Evolutionary conservation across 2,888 invertebrate genomes (phyloP), one percentile per base, ranked within the genome.

Genomic region (Vanessa cardui): DNA sequence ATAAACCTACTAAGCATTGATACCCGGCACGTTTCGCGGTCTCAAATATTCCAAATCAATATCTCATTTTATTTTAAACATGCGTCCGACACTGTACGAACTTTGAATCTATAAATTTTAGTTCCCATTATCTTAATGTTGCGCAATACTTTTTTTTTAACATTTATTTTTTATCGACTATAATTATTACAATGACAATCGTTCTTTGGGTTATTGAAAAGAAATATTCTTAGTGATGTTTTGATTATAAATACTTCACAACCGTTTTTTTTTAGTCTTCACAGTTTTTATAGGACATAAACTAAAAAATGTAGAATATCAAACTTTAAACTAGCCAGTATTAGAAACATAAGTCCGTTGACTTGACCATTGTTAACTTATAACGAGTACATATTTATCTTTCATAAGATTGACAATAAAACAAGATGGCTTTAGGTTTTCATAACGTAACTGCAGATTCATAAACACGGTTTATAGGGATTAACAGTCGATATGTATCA

Each of bases 401-500:
- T 31, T 54, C 31, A 54, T 16, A 26, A 7, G 31, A 31, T 54
- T 44, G 50, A 2, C 18, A 21, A 26, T 59, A 64, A 16, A 64
- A 58, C 45, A 50, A 63, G 64, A 66, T 59, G 61, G 45, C 47
- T 47, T 62, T 62, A 47, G 52, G 49, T 62, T 63, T 46, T 49
- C 50, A 64, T 69, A 52, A 50, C n/a, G 59, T 46, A 58, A 21
- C 64, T 26, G 49, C 49, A 61, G 64, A 64, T 62, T 68, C 21
- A 52, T 66, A 64, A 89, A 87, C 39, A 86, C 87, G 86, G 88
- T 90, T 89, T 89, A 89, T 89, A 86, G 83, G 86, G 87, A 77
- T 88, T 88, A 90, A 87, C 87, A 82, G 84, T 79, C 86, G 87
- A 87, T 89, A 86, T 85, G 86, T 87, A 90, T 90, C 88, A 86